Evolutionary conservation across 2,113 vertebrate genomes (phyloP).

Genomic region (Perccottus glenii): DNA sequence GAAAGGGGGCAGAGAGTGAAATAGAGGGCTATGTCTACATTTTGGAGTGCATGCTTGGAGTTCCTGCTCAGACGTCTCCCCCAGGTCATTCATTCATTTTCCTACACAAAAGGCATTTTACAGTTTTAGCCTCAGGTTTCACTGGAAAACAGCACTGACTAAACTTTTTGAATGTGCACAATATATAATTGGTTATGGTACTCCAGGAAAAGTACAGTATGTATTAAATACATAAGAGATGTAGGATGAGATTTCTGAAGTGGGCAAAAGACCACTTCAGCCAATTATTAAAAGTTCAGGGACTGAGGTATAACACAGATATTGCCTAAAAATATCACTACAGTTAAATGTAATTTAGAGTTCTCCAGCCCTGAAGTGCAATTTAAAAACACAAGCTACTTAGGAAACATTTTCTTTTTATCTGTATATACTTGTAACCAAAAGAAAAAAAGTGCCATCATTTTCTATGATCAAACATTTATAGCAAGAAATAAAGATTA

Average conservation of each 20-base stretch:
- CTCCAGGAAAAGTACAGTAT: not conserved
- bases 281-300: no score
- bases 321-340: no score
- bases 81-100: conserved; percentile 60
- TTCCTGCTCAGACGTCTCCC: conserved; percentile 55
- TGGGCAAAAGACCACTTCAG: no score
- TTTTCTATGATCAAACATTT: conserved; percentile 22
- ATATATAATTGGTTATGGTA: conserved; percentile 5
- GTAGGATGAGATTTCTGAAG: no score
- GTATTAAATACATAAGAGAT: no score
- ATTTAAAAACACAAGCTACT: not conserved
- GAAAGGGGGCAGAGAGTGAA: conserved; percentile 16
- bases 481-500: not conserved
- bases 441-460: not conserved
- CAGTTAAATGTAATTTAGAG: no score
- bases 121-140: conserved; percentile 25
- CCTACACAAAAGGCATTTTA: conserved; percentile 61
- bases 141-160: conserved; percentile 33
- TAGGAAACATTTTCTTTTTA: not conserved
- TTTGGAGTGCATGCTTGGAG: conserved; percentile 57
- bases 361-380: no score
- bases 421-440: conserved; percentile 4
- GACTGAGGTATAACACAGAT: no score
- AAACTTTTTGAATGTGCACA: conserved; percentile 13
- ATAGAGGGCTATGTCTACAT: conserved; percentile 42